Base-by-base conservation (phyloP, 2,888 invertebrate genomes). In the Athalia cordata region DNA sequence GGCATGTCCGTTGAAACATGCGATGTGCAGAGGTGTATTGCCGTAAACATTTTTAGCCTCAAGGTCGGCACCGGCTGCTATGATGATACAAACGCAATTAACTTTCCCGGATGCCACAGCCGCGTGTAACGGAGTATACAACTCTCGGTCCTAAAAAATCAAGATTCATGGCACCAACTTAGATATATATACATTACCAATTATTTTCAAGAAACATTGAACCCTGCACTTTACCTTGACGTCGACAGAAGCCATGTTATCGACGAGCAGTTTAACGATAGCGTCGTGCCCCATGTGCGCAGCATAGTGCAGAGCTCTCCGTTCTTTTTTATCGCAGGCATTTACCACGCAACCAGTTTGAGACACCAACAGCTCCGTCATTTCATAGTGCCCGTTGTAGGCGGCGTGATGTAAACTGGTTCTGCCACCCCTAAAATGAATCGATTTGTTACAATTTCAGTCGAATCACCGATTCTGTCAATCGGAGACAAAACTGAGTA, bases 391-490 rank as follows among this genome's bases (percentile, higher is more conserved):
- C 0, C 93, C 93, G 84, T 93, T 93, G 85, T 92, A 92, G 9
- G 93, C 93, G 5, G 94, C 94, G 86, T 94, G 93, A 85, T 94
- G 94, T 65, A 94, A 90, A 81, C 93, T 92, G 4, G 94, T 93
- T 64, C 93, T 89, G 3, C 94, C 94, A 9, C 92, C 92, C 79
- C 93, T 88, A 85, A 88, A 90, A 5, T 75, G 5, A 78, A 74
- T 49, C 55, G 6, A 1, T 49, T 47, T 65, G 29, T n/a, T 62
- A 47, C 59, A 45, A 29, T 45, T 5, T 11, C 13, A 68, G 43
- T 61, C 8, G 5, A 78, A 29, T 15, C 13, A 29, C 29, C 29
- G 29, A 29, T 29, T 29, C 29, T 29, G 29, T 29, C 0, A 29
- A 29, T 29, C 1, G 29, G 29, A 29, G 29, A 29, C 29, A 29